Evolutionary conservation across 2,797 vertebrate species (phyloP).

Genomic region (Falco columbarius): DNA sequence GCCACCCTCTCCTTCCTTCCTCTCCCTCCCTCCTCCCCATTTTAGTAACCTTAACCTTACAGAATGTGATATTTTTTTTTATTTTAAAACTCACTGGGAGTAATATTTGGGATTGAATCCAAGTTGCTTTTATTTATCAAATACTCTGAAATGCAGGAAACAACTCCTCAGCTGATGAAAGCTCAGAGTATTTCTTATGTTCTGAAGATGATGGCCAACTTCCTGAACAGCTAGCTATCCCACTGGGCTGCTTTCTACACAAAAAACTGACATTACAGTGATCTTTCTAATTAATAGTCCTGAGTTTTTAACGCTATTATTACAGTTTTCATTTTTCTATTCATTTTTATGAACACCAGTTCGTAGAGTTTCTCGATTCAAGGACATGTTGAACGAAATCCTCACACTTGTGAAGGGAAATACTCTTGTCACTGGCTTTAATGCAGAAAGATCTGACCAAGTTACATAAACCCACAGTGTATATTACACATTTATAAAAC

Average conservation of each 20-base stretch:
- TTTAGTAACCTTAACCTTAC: not conserved
- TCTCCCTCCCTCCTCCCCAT: not conserved
- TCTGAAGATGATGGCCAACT: not conserved
- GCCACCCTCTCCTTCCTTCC: not conserved
- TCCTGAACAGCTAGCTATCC: not conserved
- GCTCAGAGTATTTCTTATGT: not conserved
- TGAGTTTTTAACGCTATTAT: not conserved
- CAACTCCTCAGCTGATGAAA: not conserved
- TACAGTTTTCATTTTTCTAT: not conserved
- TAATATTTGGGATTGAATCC: not conserved
- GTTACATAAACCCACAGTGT: not conserved
- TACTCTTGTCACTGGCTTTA: not conserved
- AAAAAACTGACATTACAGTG: not conserved
- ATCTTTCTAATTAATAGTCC: not conserved
- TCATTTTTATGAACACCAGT: not conserved
- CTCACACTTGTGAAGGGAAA: not conserved
- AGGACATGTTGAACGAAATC: accelerated
- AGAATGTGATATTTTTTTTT: not conserved
- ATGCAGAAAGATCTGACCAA: not conserved
- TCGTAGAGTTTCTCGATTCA: not conserved
- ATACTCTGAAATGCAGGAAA: slow-evolving; percentile 16
- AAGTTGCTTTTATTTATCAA: slow-evolving; percentile 23
- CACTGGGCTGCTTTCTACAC: not conserved
- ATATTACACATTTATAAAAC: not conserved
- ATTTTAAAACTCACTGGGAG: not conserved